Evolutionary conservation across 2,113 vertebrate species (phyloP), one percentile per base, ranked within the genome.

Genomic region (Psilopsiagon aymara): DNA sequence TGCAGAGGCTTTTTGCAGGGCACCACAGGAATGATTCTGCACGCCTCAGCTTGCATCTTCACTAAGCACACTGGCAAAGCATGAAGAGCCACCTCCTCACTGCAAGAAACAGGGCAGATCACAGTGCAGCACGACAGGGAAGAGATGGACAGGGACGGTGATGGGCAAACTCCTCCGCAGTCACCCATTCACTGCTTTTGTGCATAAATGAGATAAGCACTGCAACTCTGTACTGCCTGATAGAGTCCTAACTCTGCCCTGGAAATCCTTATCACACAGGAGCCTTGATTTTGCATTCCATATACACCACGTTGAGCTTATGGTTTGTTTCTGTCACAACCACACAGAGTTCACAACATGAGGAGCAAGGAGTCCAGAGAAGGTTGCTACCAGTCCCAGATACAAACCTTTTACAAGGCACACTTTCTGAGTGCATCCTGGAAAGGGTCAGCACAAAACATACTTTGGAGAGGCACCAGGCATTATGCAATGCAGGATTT

Each of bases 41-140:
- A 62, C 23, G 31, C 25, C 11, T 80, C 31, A 0, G 0, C 37
- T 41, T 37, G 5, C 41, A 33, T 28, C 53, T 59, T 33, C 31
- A 9, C 10, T 20, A 13, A 64, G 6, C 8, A 52, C 16, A 5
- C 52, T 41, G 57, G 52, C n/a, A 80, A 64, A 80, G 37, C 68
- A 57, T 2, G 6, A 73, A 49, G 15, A 90, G 17, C 13, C 19
- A 47, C 5, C 11, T 13, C 41, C 16, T 80, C 2, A 0, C 52
- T 47, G 53, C 21, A 29, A 66, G 63, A 53, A 82, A 35, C 37
- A 78, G 51, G 74, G 60, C 2, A 31, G 59, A 25, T 46, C 17
- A 28, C 17, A 79, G 64, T 10, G 51, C 37, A 88, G 49, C 25
- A 18, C 0, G 9, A 47, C 21, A 67, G 51, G 24, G 69, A 37